Evolutionary conservation across 1,140 invertebrate species (phyloP).

Genomic region (Brachystomella parvula): DNA sequence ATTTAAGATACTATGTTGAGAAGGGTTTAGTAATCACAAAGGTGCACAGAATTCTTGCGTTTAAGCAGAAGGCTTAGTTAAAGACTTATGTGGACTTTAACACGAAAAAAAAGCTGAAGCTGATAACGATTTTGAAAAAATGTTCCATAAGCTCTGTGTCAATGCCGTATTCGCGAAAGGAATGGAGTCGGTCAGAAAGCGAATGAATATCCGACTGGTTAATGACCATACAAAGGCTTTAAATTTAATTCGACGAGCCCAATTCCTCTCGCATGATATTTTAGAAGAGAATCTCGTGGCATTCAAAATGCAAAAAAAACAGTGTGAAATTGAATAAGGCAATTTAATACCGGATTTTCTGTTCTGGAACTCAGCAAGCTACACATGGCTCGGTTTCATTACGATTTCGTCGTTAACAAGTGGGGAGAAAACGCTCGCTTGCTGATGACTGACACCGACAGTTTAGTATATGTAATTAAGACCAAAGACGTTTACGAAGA

Average conservation of each 20-base stretch:
- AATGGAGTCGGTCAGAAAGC: conserved; percentile 38
- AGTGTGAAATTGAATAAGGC: conserved; percentile 15
- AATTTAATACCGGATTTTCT: conserved; percentile 14
- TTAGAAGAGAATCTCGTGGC: neutral
- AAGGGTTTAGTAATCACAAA: conserved; percentile 46
- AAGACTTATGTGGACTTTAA: conserved; percentile 45
- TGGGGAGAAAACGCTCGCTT: conserved; percentile 9
- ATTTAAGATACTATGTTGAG: conserved; percentile 46
- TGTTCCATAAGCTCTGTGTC: conserved; percentile 41
- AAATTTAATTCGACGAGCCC: neutral
- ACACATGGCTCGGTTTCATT: conserved; percentile 14
- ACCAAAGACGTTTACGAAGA: conserved; percentile 17
- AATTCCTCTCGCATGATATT: too few species aligned
- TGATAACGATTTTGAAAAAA: conserved; percentile 33
- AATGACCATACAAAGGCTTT: neutral
- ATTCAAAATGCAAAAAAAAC: conserved; percentile 21
- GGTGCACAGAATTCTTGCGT: conserved; percentile 46
- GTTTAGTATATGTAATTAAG: conserved; percentile 12
- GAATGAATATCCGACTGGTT: conserved; percentile 6
- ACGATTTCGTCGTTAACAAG: conserved; percentile 10
- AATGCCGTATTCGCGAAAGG: conserved; percentile 38
- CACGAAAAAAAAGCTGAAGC: conserved; percentile 40
- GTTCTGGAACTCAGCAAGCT: conserved; percentile 9
- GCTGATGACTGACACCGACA: conserved; percentile 24
- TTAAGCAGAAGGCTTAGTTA: conserved; percentile 48